Evolutionary conservation across 2,888 invertebrate species (phyloP).

Genomic region (Stenotaenia linearis): DNA sequence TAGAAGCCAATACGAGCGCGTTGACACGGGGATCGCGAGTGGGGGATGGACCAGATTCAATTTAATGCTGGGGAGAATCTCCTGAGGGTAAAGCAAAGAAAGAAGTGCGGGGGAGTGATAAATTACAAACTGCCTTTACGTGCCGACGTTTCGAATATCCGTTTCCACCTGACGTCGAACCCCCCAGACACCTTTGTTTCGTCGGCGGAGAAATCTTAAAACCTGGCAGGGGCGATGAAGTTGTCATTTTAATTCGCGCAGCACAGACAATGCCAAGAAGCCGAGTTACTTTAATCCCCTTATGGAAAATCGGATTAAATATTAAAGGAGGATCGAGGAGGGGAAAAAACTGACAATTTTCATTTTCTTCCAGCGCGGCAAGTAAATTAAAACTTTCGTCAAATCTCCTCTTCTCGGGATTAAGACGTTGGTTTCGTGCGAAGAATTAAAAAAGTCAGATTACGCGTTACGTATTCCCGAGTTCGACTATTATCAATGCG

Average conservation of each 20-base stretch:
- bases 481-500: no score
- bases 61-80: slow-evolving; percentile 9
- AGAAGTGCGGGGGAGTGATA: neutral
- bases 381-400: slow-evolving; percentile 3
- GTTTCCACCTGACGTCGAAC: neutral
- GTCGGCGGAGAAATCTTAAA: neutral
- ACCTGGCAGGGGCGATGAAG: slow-evolving; percentile 15
- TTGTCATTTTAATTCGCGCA: slow-evolving; percentile 1
- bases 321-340: neutral
- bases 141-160: slow-evolving; percentile 19
- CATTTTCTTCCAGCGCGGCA: neutral
- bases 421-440: neutral
- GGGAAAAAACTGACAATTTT: slow-evolving; percentile 5
- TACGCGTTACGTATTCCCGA: neutral
- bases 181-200: neutral
- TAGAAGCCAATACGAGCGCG: neutral
- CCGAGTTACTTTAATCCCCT: slow-evolving; percentile 2
- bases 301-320: slow-evolving; percentile 14
- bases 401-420: neutral
- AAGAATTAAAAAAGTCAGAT: neutral
- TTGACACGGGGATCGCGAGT: neutral
- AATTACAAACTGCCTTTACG: slow-evolving; percentile 11
- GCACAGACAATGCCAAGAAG: slow-evolving; percentile 5
- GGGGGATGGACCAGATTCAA: slow-evolving; percentile 6
- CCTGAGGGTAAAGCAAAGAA: slow-evolving; percentile 12